These are phyloP conservation scores for Physella acuta DNA, from an alignment of 1,140 invertebrate species.

Conservation along the genomic window DNA sequence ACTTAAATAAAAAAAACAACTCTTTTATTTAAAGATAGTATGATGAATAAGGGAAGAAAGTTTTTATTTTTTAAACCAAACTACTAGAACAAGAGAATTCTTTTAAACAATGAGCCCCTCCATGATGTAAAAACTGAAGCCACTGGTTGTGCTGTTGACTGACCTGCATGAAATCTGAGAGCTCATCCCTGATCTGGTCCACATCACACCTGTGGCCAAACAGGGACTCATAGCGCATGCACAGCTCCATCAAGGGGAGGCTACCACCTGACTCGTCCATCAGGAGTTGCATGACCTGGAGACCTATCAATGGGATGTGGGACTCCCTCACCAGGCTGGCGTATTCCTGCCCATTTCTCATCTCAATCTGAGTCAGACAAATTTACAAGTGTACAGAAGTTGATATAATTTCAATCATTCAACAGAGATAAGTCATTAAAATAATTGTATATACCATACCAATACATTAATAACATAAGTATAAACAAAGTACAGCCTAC, in stretches of 20 bases:
- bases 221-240: constrained; percentile 59
- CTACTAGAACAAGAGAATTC: not conserved
- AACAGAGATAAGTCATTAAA: too few relatives aligned
- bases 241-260: constrained; percentile 62
- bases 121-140: not conserved
- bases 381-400: too few relatives aligned
- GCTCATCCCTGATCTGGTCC: constrained; percentile 61
- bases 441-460: too few relatives aligned
- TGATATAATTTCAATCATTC: too few relatives aligned
- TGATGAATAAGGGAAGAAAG: not conserved
- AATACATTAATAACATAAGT: too few relatives aligned
- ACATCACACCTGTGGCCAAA: constrained; percentile 62
- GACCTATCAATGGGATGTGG: constrained; percentile 55
- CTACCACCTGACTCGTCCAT: constrained; percentile 64
- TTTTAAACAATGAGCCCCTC: not conserved
- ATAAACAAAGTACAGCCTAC: too few relatives aligned
- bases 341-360: constrained; percentile 37
- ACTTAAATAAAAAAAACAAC: too few relatives aligned
- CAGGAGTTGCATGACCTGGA: constrained; percentile 65
- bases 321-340: constrained; percentile 42
- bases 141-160: not conserved
- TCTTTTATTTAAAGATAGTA: too few relatives aligned
- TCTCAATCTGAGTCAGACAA: constrained; percentile 41
- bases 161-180: constrained; percentile 63
- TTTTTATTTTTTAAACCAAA: not conserved